A percentile compares a stretch with the other conserved stretches of the same genome.
phyloP scores from a whole-genome alignment of 1,140 invertebrate species.

The Lordiphosa collinella region DNA sequence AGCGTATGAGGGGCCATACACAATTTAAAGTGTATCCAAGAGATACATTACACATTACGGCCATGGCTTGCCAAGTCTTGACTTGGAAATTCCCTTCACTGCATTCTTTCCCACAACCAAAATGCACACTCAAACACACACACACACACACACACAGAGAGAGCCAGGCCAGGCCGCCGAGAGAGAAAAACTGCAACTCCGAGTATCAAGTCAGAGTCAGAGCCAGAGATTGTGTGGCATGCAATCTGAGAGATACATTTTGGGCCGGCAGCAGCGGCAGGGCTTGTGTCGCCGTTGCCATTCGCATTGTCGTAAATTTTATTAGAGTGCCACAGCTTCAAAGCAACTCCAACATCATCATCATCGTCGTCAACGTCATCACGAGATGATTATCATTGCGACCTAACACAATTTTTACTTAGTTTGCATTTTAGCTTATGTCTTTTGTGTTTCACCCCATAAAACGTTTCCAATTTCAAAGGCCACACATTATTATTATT shows the following conservation, averaged over 20 bases:
- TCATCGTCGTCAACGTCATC: slow-evolving; percentile 24
- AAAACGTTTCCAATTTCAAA: slow-evolving; percentile 59
- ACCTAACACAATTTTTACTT: slow-evolving; percentile 62
- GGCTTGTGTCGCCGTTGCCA: slow-evolving; percentile 50
- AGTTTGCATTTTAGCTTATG: slow-evolving; percentile 60
- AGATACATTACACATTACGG: slow-evolving; percentile 73
- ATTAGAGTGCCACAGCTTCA: slow-evolving; percentile 45
- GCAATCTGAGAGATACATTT: slow-evolving; percentile 51
- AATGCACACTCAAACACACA: slow-evolving; percentile 36
- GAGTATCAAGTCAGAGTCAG: background rate
- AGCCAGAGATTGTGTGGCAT: background rate
- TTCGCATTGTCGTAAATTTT: slow-evolving; percentile 74
- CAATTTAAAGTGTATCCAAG: slow-evolving; percentile 73
- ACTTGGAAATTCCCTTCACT: slow-evolving; percentile 73
- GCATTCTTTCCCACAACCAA: slow-evolving; percentile 70
- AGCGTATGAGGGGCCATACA: slow-evolving; percentile 41
- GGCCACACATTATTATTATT: slow-evolving; percentile 53
- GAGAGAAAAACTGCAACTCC: background rate
- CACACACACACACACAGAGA: slow-evolving; percentile 11
- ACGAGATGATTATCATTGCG: slow-evolving; percentile 13
- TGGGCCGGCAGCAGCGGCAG: slow-evolving; percentile 19
- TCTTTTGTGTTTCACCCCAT: slow-evolving; percentile 41
- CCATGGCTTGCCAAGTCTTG: slow-evolving; percentile 66
- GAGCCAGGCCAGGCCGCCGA: background rate
- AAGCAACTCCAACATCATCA: slow-evolving; percentile 38